These are phyloP conservation scores for Eptesicus fuscus DNA, from an alignment of 2,113 vertebrate genomes.

Conservation along the genomic window DNA sequence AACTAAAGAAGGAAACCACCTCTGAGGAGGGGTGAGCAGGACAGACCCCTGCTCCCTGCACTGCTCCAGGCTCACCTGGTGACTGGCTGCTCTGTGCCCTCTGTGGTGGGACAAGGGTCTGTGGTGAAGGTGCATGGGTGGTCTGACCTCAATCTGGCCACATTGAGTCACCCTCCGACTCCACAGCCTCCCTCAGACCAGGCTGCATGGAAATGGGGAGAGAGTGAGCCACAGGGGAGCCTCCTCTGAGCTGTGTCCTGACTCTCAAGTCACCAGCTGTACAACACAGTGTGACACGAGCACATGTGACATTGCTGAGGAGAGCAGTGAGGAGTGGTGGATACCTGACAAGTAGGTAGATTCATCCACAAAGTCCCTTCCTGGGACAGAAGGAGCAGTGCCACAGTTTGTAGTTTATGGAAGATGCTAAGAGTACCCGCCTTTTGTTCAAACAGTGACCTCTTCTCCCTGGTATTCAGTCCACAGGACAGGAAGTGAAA, in stretches of 20 bases:
- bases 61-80: not conserved
- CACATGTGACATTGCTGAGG: not conserved
- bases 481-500: not conserved
- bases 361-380: not conserved
- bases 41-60: not conserved
- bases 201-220: not conserved
- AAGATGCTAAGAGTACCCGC: no score
- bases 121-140: not conserved
- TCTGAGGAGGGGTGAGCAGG: not conserved
- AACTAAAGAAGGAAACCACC: not conserved
- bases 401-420: no score
- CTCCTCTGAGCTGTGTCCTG: not conserved
- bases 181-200: not conserved
- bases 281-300: not conserved
- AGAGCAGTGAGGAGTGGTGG: not conserved
- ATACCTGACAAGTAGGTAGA: not conserved
- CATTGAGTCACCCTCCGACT: no score
- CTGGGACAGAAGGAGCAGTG: not conserved
- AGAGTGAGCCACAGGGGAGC: fast-evolving
- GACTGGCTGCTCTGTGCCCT: not conserved
- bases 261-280: not conserved
- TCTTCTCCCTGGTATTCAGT: not conserved
- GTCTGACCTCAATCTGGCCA: not conserved
- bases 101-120: not conserved
- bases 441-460: no score